Conservation (phyloP, 30 jellyfish, hydroid and myxozoan species). For the Turritopsis dohrnii region DNA sequence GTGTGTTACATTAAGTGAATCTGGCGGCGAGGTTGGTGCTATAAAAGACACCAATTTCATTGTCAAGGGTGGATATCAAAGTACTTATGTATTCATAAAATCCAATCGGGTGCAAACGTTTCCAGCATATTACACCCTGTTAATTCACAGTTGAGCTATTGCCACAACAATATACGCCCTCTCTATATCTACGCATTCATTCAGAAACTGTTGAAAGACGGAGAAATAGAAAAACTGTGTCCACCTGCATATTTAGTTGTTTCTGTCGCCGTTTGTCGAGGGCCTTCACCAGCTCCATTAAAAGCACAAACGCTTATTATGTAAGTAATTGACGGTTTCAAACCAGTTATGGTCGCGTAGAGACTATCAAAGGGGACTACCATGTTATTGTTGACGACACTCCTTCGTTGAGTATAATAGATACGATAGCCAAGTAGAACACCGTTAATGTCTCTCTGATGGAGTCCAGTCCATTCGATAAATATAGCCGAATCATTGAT, state of each 20-base stretch:
- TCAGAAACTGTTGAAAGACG: too few species aligned
- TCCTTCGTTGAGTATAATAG: neutral
- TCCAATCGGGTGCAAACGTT: too few species aligned
- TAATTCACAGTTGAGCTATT: too few species aligned
- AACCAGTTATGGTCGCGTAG: neutral
- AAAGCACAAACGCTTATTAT: constrained; percentile 8
- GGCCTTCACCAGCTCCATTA: constrained; percentile 20
- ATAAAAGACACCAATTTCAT: neutral
- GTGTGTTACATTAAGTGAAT: neutral
- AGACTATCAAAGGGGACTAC: neutral
- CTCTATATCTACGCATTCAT: too few species aligned
- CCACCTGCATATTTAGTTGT: neutral
- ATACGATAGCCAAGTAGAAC: constrained; percentile 15
- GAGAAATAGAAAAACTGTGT: too few species aligned
- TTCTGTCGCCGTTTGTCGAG: constrained; percentile 3
- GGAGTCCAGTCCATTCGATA: neutral
- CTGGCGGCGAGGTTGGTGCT: neutral
- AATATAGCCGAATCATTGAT: neutral
- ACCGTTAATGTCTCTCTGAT: neutral
- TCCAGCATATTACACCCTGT: too few species aligned
- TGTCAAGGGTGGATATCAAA: neutral
- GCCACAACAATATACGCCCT: too few species aligned
- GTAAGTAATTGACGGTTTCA: neutral
- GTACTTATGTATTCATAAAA: too few species aligned
- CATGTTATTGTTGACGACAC: neutral